A percentile compares a stretch with the other conserved stretches of the same genome.
phyloP scores from a whole-genome alignment of 2,888 invertebrate species.

The Ectobius pallidus region DNA sequence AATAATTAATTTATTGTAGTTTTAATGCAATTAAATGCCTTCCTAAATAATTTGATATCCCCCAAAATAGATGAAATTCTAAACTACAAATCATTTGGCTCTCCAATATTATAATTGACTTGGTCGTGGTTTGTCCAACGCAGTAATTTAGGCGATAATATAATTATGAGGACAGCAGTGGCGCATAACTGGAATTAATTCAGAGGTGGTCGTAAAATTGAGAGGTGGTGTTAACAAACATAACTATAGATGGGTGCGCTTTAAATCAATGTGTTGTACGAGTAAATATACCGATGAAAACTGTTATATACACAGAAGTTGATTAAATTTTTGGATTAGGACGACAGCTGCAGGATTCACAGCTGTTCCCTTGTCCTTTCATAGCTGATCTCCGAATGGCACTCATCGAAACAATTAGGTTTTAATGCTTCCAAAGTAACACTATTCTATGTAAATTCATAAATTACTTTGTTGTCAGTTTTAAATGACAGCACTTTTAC shows the following conservation, averaged over 20 bases:
- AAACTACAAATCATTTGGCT: background rate
- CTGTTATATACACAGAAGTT: constrained; percentile 6
- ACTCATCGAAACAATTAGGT: too few species aligned
- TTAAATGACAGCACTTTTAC: too few species aligned
- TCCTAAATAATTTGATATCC: too few species aligned
- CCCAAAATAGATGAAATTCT: too few species aligned
- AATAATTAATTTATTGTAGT: too few species aligned
- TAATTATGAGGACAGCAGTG: background rate
- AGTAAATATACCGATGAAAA: background rate
- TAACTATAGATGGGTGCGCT: background rate
- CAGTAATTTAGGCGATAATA: background rate
- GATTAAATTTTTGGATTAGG: constrained; percentile 26
- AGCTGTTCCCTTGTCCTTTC: too few species aligned
- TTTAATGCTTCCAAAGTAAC: too few species aligned
- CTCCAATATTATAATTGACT: background rate
- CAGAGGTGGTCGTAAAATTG: background rate
- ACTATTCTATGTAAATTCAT: too few species aligned
- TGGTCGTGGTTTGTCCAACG: background rate
- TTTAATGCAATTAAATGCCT: too few species aligned
- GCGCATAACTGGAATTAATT: background rate
- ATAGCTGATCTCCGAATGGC: too few species aligned
- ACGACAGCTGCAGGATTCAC: background rate
- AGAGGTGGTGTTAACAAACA: background rate
- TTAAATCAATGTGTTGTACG: background rate
- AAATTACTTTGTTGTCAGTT: too few species aligned